Percentiles rank a stretch among this genome's conserved stretches.
Conservation (phyloP, 2,113 vertebrate genomes). For the Lampris incognitus region DNA sequence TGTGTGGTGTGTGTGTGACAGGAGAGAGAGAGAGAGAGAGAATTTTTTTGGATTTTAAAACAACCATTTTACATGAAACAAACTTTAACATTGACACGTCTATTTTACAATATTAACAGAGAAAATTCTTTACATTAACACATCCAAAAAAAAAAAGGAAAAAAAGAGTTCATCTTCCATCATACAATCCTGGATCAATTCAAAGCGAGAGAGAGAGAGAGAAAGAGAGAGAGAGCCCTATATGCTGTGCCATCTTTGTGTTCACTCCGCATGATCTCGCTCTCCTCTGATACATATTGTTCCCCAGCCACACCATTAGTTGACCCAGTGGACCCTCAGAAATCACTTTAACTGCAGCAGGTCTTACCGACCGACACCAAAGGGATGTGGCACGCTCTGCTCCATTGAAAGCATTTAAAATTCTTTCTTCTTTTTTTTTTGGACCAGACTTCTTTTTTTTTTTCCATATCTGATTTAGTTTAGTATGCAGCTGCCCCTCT, state of each 20-base stretch:
- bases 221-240: constrained; percentile 7
- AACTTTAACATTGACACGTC: too few relatives aligned
- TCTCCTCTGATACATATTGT: constrained; percentile 61
- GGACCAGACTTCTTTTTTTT: constrained; percentile 25
- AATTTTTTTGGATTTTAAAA: too few relatives aligned
- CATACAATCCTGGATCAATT: too few relatives aligned
- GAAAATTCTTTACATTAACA: too few relatives aligned
- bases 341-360: constrained; percentile 46
- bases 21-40: too few relatives aligned
- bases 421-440: constrained; percentile 62
- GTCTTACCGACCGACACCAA: constrained; percentile 47
- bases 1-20: constrained; percentile 22
- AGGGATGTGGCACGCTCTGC: constrained; percentile 44
- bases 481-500: constrained; percentile 13
- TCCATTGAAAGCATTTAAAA: constrained; percentile 69
- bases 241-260: constrained; percentile 42
- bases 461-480: not conserved
- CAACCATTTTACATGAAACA: too few relatives aligned
- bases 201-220: too few relatives aligned
- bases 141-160: too few relatives aligned
- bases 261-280: constrained; percentile 26
- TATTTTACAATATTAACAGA: too few relatives aligned
- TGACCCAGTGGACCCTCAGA: constrained; percentile 55
- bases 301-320: constrained; percentile 60
- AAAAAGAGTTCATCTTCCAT: too few relatives aligned